Conservation (phyloP, 1,140 invertebrate genomes). For the Coboldia fuscipes region DNA sequence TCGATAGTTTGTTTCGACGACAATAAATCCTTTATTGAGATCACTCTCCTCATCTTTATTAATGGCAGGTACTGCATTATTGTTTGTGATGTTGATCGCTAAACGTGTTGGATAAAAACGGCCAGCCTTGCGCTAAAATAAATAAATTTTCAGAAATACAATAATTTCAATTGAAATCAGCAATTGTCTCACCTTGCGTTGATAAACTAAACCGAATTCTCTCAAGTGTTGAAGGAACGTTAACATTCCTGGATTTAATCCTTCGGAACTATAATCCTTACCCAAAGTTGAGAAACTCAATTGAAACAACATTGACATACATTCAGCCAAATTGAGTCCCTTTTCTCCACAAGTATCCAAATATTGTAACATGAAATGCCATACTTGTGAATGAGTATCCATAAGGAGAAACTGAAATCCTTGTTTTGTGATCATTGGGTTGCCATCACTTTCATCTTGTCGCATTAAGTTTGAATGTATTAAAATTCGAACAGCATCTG, state of each 20-base stretch:
- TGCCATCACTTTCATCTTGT: slow-evolving; percentile 59
- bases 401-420: slow-evolving; percentile 92
- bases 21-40: slow-evolving; percentile 53
- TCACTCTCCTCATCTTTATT: slow-evolving; percentile 18
- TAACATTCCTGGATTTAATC: slow-evolving; percentile 70
- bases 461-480: slow-evolving; percentile 85
- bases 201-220: slow-evolving; percentile 94
- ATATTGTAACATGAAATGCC: slow-evolving; percentile 93
- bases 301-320: slow-evolving; percentile 86
- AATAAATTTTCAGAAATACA: slow-evolving; percentile 2
- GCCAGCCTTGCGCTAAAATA: slow-evolving; percentile 54
- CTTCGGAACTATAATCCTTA: slow-evolving; percentile 88
- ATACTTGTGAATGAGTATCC: slow-evolving; percentile 57
- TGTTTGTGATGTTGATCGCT: slow-evolving; percentile 63
- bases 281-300: slow-evolving; percentile 89
- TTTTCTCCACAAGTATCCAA: slow-evolving; percentile 74
- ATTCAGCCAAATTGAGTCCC: slow-evolving; percentile 71
- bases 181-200: slow-evolving; percentile 49
- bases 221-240: slow-evolving; percentile 86
- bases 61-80: slow-evolving; percentile 8
- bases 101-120: slow-evolving; percentile 88
- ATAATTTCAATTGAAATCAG: too few species aligned
- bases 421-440: slow-evolving; percentile 70
- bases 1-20: slow-evolving; percentile 94
- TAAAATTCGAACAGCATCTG: slow-evolving; percentile 79